Evolutionary conservation across 2,113 vertebrate genomes (phyloP).

Genomic region (Antigone vipio): DNA sequence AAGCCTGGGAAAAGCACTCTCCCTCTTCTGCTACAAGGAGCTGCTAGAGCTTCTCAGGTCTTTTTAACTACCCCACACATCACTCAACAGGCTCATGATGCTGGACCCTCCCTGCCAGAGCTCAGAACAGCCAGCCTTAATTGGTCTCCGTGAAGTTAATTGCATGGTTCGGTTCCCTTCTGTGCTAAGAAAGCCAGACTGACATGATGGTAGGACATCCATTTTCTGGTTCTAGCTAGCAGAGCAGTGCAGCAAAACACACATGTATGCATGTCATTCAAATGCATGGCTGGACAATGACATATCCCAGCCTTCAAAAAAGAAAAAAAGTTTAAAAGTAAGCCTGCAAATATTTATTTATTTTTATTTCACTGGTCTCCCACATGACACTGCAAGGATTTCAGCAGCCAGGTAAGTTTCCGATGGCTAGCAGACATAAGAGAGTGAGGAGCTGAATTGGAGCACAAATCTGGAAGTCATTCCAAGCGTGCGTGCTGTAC

Average conservation of each 20-base stretch:
- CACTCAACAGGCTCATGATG: background rate
- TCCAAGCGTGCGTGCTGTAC: background rate
- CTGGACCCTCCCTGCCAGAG: background rate
- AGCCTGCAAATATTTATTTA: background rate
- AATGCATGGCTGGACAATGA: too few relatives aligned
- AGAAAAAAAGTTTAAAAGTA: background rate
- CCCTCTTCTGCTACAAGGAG: background rate
- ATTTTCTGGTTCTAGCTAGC: background rate
- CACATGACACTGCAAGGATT: background rate
- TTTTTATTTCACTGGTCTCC: background rate
- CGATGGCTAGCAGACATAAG: background rate
- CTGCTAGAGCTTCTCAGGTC: background rate
- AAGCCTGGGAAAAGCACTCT: background rate
- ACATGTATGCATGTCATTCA: background rate
- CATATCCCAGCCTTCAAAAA: background rate
- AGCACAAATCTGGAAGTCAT: background rate
- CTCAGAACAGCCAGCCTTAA: background rate
- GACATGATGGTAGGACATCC: background rate
- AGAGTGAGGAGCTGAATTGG: background rate
- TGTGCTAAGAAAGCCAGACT: background rate
- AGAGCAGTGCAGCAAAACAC: background rate
- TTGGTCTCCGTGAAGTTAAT: background rate
- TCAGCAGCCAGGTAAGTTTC: background rate
- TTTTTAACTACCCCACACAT: background rate
- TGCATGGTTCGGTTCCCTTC: background rate